Conservation (phyloP, 1,140 invertebrate genomes). For the Harlomillsia oculata region DNA sequence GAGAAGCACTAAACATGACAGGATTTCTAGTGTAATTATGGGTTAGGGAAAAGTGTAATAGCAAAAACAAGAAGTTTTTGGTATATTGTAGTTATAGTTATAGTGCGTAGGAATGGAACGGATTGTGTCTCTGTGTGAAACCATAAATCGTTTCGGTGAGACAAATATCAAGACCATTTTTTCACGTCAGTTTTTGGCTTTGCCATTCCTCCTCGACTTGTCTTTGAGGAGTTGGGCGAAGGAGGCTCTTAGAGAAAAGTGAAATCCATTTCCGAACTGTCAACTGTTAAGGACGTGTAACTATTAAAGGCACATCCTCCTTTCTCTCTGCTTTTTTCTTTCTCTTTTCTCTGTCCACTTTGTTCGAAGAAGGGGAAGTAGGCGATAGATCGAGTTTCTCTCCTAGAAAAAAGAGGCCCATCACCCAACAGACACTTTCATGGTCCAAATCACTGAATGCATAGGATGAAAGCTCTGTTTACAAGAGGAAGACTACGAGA, state of each 20-base stretch:
- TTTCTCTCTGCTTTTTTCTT: neutral
- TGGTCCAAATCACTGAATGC: too few relatives aligned
- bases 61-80: too few relatives aligned
- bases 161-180: constrained; percentile 28
- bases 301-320: constrained; percentile 22
- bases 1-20: too few relatives aligned
- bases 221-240: constrained; percentile 15
- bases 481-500: too few relatives aligned
- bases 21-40: too few relatives aligned
- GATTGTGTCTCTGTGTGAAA: constrained; percentile 17
- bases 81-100: too few relatives aligned
- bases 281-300: constrained; percentile 30
- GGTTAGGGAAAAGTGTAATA: too few relatives aligned
- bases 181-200: constrained; percentile 19
- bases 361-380: too few relatives aligned
- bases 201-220: constrained; percentile 17
- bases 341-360: constrained; percentile 6
- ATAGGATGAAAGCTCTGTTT: too few relatives aligned
- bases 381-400: too few relatives aligned
- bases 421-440: too few relatives aligned
- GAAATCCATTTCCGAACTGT: constrained; percentile 36
- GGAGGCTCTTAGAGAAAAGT: constrained; percentile 10
- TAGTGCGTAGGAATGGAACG: neutral
- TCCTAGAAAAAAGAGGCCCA: too few relatives aligned
- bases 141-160: constrained; percentile 26